These are phyloP conservation scores for Stratiomys singularior DNA, from an alignment of 2,888 invertebrate genomes.

Conservation along the genomic window DNA sequence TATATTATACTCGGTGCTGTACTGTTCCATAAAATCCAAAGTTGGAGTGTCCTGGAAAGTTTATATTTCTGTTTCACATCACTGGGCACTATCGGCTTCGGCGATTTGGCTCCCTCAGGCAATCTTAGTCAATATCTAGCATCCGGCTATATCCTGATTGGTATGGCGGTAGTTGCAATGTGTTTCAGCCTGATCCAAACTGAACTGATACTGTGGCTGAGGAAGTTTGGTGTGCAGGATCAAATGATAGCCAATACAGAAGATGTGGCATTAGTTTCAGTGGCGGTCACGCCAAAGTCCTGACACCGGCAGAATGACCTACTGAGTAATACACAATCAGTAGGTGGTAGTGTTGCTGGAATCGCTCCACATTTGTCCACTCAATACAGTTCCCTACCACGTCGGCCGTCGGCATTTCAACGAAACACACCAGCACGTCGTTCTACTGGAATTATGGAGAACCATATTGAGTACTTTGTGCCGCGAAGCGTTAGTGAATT, in stretches of 20 bases:
- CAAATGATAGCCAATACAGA: slow-evolving; percentile 67
- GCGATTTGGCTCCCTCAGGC: slow-evolving; percentile 76
- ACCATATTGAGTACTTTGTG: slow-evolving; percentile 83
- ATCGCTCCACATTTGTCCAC: slow-evolving; percentile 62
- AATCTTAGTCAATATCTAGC: slow-evolving; percentile 81
- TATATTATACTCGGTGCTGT: slow-evolving; percentile 91
- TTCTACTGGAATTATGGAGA: slow-evolving; percentile 71
- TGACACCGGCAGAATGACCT: slow-evolving; percentile 69
- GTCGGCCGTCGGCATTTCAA: slow-evolving; percentile 69
- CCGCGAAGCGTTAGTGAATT: slow-evolving; percentile 87
- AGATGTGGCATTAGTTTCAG: slow-evolving; percentile 67
- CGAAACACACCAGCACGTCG: slow-evolving; percentile 74
- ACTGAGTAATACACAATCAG: slow-evolving; percentile 63
- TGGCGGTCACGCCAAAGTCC: slow-evolving; percentile 69
- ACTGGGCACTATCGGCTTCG: slow-evolving; percentile 85
- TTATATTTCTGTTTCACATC: slow-evolving; percentile 83
- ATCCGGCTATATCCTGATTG: slow-evolving; percentile 83
- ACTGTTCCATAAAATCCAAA: slow-evolving; percentile 89
- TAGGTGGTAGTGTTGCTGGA: slow-evolving; percentile 60
- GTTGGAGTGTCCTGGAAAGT: slow-evolving; percentile 91
- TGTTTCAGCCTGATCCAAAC: slow-evolving; percentile 88
- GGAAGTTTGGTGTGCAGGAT: slow-evolving; percentile 65
- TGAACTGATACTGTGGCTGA: slow-evolving; percentile 70
- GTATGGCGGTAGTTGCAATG: slow-evolving; percentile 88
- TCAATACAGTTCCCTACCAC: slow-evolving; percentile 71